Base-by-base conservation (phyloP, 2,888 invertebrate species). In the Leptopilina myrica region DNA sequence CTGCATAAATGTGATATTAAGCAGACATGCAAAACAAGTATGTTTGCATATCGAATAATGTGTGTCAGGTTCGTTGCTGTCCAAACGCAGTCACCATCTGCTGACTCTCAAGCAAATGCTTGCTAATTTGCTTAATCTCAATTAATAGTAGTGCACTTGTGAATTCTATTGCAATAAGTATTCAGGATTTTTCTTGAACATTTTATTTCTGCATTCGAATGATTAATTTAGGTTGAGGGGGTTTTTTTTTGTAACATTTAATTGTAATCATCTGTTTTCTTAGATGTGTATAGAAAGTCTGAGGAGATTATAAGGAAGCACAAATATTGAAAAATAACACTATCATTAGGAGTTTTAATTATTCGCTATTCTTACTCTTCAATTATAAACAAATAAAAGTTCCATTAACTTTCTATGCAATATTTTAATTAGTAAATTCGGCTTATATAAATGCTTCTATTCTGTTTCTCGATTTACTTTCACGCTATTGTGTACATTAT, bases 61-160 rank as follows among this genome's bases (percentile, higher is more conserved):
- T 73, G 73, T 73, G 40, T 56, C 56, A 73, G 33, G 40, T 56
- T 73, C 56, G 56, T 14, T 73, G 33, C 56, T 26, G 33, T 56
- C 49, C 56, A 15, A 33, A 56, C 40, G 33, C 11, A 56, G 33
- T 56, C 80, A 81, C 82, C 84, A 84, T 83, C 84, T 84, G 82
- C 79, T 78, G 78, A 81, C 81, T 82, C 84, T 80, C 84, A 80
- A 81, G 80, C 84, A 80, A 84, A 81, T 84, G 78, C 84, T 82
- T 80, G 78, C 79, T 66, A 77, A 78, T 78, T 80, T 81, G 84
- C 80, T 82, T 81, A 56, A 56, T 73, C 40, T 14, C n/a, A 56
- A 73, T 33, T 73, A 56, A 73, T 73, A 40, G 56, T 26, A 26
- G 26, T 14, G 40, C 15, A 59, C 56, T 56, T 73, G 40, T 73